Evolutionary conservation across 2,888 invertebrate genomes (phyloP).

Genomic region (Trachelus troglodyta): DNA sequence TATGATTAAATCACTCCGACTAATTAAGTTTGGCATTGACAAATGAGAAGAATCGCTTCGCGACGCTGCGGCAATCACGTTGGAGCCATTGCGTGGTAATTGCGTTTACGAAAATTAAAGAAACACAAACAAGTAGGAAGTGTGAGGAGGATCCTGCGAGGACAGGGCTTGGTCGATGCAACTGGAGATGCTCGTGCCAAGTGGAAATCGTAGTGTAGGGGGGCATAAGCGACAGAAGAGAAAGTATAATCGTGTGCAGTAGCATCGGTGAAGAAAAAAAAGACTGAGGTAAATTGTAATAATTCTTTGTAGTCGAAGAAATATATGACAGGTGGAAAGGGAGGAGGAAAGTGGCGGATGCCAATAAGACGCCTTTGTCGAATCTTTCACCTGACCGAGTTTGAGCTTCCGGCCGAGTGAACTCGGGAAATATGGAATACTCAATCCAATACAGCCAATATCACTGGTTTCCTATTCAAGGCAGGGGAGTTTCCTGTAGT

Average conservation of each 20-base stretch:
- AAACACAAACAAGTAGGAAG: too few relatives aligned
- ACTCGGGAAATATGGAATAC: constrained; percentile 60
- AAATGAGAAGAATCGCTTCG: constrained; percentile 31
- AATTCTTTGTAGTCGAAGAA: constrained; percentile 24
- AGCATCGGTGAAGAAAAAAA: too few relatives aligned
- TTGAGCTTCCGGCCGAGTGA: constrained; percentile 54
- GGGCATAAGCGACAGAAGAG: too few relatives aligned
- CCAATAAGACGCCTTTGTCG: constrained; percentile 63
- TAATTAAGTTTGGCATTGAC: constrained; percentile 55
- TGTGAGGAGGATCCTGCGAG: too few relatives aligned
- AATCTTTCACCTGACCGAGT: constrained; percentile 54
- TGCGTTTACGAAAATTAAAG: too few relatives aligned
- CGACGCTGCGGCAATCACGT: not conserved
- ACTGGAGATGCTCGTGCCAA: too few relatives aligned
- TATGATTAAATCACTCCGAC: constrained; percentile 53
- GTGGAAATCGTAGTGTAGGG: too few relatives aligned
- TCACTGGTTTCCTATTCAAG: constrained; percentile 40
- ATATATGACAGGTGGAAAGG: not conserved
- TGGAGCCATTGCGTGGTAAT: too few relatives aligned
- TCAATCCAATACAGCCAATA: constrained; percentile 54
- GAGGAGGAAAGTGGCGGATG: constrained; percentile 44
- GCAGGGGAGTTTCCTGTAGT: constrained; percentile 39
- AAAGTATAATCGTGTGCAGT: too few relatives aligned
- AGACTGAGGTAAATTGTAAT: constrained; percentile 35
- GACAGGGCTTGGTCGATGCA: too few relatives aligned